These are phyloP conservation scores for Rhegmatorhina hoffmannsi DNA, from an alignment of 2,113 vertebrate species.

Conservation along the genomic window DNA sequence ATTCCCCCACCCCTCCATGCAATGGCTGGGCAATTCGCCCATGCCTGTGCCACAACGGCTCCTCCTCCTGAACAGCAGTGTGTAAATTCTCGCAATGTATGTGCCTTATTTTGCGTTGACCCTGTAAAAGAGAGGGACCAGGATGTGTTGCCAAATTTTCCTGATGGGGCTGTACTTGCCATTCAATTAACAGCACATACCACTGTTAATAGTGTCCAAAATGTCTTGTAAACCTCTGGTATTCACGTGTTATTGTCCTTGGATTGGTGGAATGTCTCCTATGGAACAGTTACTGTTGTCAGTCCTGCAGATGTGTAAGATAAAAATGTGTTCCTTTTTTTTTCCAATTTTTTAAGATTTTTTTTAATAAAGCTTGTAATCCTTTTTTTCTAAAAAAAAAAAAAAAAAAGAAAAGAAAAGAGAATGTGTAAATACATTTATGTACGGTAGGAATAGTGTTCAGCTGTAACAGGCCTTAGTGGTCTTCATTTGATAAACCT, in stretches of 20 bases:
- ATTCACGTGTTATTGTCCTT: slow-evolving; percentile 65
- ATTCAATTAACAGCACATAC: slow-evolving; percentile 25
- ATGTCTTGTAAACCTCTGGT: slow-evolving; percentile 69
- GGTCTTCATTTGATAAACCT: slow-evolving; percentile 79
- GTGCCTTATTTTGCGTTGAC: slow-evolving; percentile 94
- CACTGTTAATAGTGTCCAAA: slow-evolving; percentile 73
- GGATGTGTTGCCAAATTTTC: slow-evolving; percentile 81
- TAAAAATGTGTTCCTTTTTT: slow-evolving; percentile 77
- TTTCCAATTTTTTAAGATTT: not conserved
- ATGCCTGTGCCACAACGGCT: not conserved
- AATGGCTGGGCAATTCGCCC: not conserved
- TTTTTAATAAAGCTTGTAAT: slow-evolving; percentile 80
- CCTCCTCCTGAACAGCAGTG: not conserved
- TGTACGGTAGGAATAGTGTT: slow-evolving; percentile 86
- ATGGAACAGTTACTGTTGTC: slow-evolving; percentile 73
- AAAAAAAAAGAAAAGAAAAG: slow-evolving; percentile 13
- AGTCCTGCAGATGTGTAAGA: slow-evolving; percentile 79
- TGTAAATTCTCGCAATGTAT: slow-evolving; percentile 78
- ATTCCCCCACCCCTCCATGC: not conserved
- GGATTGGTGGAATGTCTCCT: slow-evolving; percentile 69
- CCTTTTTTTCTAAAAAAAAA: slow-evolving; percentile 71
- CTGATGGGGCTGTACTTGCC: not conserved
- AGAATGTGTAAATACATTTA: slow-evolving; percentile 91
- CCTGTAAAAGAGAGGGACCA: slow-evolving; percentile 73
- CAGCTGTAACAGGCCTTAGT: slow-evolving; percentile 72